Base-by-base conservation (phyloP, 2,113 vertebrate species). In the Bucco capensis region DNA sequence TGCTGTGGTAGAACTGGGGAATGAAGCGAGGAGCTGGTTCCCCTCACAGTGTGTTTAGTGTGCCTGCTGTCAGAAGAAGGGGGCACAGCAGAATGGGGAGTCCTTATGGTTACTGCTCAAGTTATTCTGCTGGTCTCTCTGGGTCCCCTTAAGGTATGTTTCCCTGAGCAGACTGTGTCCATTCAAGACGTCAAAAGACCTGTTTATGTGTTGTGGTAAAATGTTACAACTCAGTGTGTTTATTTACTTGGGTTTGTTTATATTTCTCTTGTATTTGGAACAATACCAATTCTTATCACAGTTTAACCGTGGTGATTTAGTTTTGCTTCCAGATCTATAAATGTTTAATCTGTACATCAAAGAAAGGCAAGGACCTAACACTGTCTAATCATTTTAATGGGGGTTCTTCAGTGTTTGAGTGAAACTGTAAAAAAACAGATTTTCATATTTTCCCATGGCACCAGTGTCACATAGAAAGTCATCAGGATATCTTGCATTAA, bases 271-370 rank as follows among this genome's bases (percentile, higher is more conserved):
- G 33, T 30, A 58, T 88, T 81, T 64, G 80, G 65, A 93, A 69
- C 9, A 5, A 35, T 58, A 85, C 49, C 83, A 42, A 2, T 86
- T 71, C 44, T 90, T 27, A 31, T 83, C 10, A 40, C n/a, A 44
- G 72, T 92, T 91, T 40, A 89, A 78, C 81, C 53, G 49, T 76
- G 61, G 8, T 91, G 64, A 70, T 74, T 60, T 83, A 49, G 31
- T 21, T 82, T 42, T 84, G 38, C 62, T 69, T 76, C 51, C 83
- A 61, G 58, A 65, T 72, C 77, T 86, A 44, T 67, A 83, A 72
- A 67, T 83, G 73, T 95, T 88, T 86, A 93, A 94, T 86, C 37
- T 66, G n/a, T 67, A 44, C 51, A 27, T 93, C 58, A 58, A 37
- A 76, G 46, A 57, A 54, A 66, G 66, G 49, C 61, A 30, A 82